Conservation (phyloP, 2,797 vertebrate species). For the Danio tinwini region DNA sequence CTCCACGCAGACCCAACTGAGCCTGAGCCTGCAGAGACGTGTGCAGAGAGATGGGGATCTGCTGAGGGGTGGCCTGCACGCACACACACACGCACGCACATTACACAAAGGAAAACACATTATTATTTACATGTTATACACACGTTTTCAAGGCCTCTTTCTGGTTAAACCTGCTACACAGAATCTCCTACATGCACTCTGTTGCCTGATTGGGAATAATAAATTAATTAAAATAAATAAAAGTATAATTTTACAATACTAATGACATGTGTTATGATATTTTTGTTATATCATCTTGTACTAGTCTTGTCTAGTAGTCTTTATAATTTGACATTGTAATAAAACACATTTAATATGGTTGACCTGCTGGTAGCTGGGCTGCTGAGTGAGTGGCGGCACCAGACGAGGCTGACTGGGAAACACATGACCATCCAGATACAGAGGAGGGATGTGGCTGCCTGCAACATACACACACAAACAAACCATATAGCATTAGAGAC, state of each 20-base stretch:
- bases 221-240: no score
- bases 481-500: neutral
- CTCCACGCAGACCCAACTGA: slow-evolving; percentile 92
- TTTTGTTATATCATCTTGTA: no score
- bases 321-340: no score
- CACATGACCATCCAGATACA: slow-evolving; percentile 96
- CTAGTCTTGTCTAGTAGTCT: no score
- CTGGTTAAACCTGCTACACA: no score
- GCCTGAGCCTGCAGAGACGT: slow-evolving; percentile 97
- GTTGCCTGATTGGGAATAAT: no score
- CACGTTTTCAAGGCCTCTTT: neutral
- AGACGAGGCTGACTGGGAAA: slow-evolving; percentile 96
- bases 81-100: slow-evolving; percentile 37
- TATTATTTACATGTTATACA: neutral
- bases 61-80: slow-evolving; percentile 91
- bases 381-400: slow-evolving; percentile 94
- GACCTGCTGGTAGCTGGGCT: slow-evolving; percentile 97
- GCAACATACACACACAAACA: slow-evolving; percentile 40
- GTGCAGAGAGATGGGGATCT: slow-evolving; percentile 97
- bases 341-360: neutral
- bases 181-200: no score
- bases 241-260: no score
- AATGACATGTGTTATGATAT: no score
- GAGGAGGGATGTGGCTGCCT: slow-evolving; percentile 95
- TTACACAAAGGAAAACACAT: neutral